phyloP scores from a whole-genome alignment of 2,888 invertebrate genomes.

The Tuta absoluta region DNA sequence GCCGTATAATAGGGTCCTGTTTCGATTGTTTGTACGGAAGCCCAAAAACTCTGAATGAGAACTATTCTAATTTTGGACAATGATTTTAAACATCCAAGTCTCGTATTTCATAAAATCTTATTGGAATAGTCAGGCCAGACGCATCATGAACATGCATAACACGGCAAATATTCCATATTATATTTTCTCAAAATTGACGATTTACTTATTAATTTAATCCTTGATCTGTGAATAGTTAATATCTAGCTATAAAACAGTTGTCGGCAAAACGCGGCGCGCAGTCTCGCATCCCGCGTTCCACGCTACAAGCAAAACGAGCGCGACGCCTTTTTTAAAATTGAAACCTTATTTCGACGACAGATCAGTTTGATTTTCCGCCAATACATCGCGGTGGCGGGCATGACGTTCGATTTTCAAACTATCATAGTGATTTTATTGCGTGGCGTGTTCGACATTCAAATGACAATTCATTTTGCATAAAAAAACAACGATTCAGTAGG shows the following conservation, averaged over 20 bases:
- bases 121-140: too few species aligned
- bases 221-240: slow-evolving; percentile 4
- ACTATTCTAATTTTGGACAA: too few species aligned
- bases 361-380: background rate
- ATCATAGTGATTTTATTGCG: too few species aligned
- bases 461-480: background rate
- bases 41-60: too few species aligned
- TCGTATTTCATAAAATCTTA: too few species aligned
- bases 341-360: background rate
- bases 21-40: too few species aligned
- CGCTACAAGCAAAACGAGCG: background rate
- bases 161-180: too few species aligned
- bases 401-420: background rate
- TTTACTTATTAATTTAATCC: background rate
- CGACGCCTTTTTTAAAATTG: background rate
- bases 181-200: background rate
- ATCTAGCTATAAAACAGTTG: background rate
- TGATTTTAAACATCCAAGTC: too few species aligned
- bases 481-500: too few species aligned
- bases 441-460: background rate
- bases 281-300: background rate
- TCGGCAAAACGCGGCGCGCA: background rate
- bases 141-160: too few species aligned
- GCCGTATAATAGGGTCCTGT: too few species aligned
- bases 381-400: background rate